Base-by-base conservation (phyloP, 2,113 vertebrate genomes). In the Nycticorax nycticorax region DNA sequence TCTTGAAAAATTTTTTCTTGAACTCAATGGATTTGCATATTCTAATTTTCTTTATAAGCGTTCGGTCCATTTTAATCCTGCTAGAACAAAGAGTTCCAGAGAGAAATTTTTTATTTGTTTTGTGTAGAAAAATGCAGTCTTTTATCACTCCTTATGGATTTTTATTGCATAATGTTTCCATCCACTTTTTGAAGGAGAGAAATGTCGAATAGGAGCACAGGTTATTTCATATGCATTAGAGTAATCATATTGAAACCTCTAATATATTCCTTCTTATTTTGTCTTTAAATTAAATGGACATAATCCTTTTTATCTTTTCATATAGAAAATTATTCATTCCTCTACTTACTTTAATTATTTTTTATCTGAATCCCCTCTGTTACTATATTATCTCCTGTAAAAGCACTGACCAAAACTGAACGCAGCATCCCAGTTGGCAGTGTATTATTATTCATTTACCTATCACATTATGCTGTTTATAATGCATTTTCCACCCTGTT, bases 261-360 rank as follows among this genome's bases (percentile, higher is more conserved):
- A 92, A 89, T 87, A 78, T 53, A 79, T 79, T 92, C 53, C 20
- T 74, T 71, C 43, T 41, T 91, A 86, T 93, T 95, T 96, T 80
- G 63, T 30, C 90, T 94, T 92, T 89, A 93, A 93, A 95, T 92
- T 86, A 93, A 95, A 87, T 64, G 37, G 47, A 53, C 57, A 24
- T 84, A 94, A 89, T 79, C 52, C 33, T 81, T 96, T 94, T 91
- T 69, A 79, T 87, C 52, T 68, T 92, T 89, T 89, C 48, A 81
- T 48, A 48, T 18, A 75, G 80, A 78, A 95, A 91, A 81, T 53
- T 75, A 35, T 79, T 86, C 47, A 52, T 79, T 94, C 47, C 52
- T 87, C 39, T 92, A 68, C 35, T 91, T 91, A 89, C 78, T 96
- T 82, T 95, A 93, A 93, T 92, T 84, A 92, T 74, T 76, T 88